Evolutionary conservation across 2,113 vertebrate genomes (phyloP).

Genomic region (Cavia porcellus): DNA sequence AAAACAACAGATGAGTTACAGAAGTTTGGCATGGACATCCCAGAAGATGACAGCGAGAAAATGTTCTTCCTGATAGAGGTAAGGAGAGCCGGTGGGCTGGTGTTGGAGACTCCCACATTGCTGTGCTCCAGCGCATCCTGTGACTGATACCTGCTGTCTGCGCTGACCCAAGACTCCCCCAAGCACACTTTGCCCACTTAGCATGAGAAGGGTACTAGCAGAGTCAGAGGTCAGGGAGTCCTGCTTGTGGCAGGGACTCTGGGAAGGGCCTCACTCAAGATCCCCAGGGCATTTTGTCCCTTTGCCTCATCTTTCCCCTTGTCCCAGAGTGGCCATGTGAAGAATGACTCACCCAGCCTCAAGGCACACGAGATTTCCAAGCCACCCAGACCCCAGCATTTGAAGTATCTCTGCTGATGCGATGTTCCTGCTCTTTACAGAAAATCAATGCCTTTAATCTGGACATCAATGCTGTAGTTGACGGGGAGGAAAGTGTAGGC

Average conservation of each 20-base stretch:
- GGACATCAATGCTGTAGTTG: slow-evolving; percentile 79
- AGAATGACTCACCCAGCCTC: neutral
- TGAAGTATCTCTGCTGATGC: neutral
- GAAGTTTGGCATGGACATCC: slow-evolving; percentile 45
- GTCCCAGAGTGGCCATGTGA: rapidly evolving
- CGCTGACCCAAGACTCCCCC: too few relatives aligned
- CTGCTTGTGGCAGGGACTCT: neutral
- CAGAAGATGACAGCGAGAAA: slow-evolving; percentile 73
- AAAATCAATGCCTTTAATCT: slow-evolving; percentile 90
- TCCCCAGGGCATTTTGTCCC: neutral
- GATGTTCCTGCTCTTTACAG: slow-evolving; percentile 80
- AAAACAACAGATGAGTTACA: slow-evolving; percentile 70
- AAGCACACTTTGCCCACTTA: rapidly evolving
- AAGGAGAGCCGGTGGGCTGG: slow-evolving; percentile 51
- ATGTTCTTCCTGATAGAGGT: slow-evolving; percentile 84
- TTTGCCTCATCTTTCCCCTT: neutral
- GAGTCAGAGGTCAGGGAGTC: neutral
- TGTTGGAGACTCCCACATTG: rapidly evolving
- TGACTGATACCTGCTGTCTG: too few relatives aligned
- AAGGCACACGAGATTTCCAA: rapidly evolving
- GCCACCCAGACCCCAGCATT: rapidly evolving
- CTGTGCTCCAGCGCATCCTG: neutral
- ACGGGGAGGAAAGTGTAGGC: slow-evolving; percentile 89
- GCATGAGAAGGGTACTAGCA: rapidly evolving
- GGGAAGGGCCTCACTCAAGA: rapidly evolving